Conservation (phyloP, 2,888 invertebrate genomes). For the Pegoplata infirma region DNA sequence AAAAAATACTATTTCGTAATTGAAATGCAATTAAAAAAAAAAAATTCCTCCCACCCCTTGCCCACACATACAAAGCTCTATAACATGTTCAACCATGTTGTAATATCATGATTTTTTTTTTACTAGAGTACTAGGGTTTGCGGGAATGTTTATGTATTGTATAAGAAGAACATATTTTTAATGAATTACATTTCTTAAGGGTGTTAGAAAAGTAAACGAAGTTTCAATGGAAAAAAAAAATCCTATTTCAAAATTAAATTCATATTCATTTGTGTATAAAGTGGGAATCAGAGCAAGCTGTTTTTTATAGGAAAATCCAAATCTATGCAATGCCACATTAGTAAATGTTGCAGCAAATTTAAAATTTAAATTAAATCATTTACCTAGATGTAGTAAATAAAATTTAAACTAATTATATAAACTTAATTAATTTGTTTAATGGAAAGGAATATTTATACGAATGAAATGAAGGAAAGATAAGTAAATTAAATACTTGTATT, state of each 20-base stretch:
- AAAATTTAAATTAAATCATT: not conserved
- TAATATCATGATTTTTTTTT: not conserved
- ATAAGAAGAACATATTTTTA: conserved; percentile 65
- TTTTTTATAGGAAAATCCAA: not conserved
- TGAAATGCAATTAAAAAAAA: conserved; percentile 75
- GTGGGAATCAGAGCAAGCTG: not conserved
- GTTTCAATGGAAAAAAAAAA: conserved; percentile 39
- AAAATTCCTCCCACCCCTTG: conserved; percentile 2
- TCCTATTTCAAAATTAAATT: conserved; percentile 49
- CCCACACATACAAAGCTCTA: not conserved
- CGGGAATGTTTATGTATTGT: not conserved
- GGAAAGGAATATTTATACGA: no score
- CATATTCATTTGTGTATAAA: conserved; percentile 8
- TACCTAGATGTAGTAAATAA: not conserved
- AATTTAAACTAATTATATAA: not conserved
- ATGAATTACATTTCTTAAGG: conserved; percentile 76
- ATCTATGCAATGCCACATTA: not conserved
- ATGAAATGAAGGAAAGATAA: no score
- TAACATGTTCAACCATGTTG: conserved; percentile 15
- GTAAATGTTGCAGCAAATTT: not conserved
- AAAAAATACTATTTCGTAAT: conserved; percentile 70
- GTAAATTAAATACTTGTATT: no score
- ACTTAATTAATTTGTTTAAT: not conserved
- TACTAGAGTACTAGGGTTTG: not conserved
- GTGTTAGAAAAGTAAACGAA: conserved; percentile 67